Base-by-base conservation (phyloP, 2,113 vertebrate species). In the Aldabrachelys gigantea region DNA sequence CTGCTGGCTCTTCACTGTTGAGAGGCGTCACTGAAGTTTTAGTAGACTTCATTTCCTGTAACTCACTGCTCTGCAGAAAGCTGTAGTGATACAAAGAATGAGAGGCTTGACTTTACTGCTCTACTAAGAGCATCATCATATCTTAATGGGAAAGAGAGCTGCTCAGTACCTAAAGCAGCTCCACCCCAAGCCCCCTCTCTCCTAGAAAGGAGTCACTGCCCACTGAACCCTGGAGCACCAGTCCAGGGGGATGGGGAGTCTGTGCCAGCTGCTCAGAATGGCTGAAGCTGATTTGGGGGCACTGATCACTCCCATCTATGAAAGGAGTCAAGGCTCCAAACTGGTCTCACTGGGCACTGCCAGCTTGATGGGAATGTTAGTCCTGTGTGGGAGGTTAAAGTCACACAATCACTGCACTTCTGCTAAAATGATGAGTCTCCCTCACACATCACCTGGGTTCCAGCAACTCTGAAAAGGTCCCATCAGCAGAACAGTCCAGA, bases 381-480 rank as follows among this genome's bases (percentile, higher is more conserved):
- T 78, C 86, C 87, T 5, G 1, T 13, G 17, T 82, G 44, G 6
- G 88, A 2, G 0, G 75, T 89, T 82, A 90, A 86, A 86, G 12
- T 35, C 84, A 38, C 5, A 82, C 91, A 27, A 25, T 50, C 80
- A 82, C 41, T 88, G 24, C 94, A 88, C 41, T 80, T 12, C 57
- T 38, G 5, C 65, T 72, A 9, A 11, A 19, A 62, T 84, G 52
- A 84, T 87, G 90, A 54, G 87, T 79, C 35, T 47, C 78, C 56
- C 62, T 65, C 78, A 91, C 90, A 90, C 89, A 88, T 94, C 96
- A 98, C 98, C 98, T 98, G 96, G 89, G 84, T 89, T 89, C 83
- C 83, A 94, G 75, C 75, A 95, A 95, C 52, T 84, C 50, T 76
- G 95, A 59, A 84, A 86, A 75, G 0, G 44, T 87, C 94, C 82